Conservation (phyloP, 1,140 invertebrate genomes). For the Microplitis demolitor region DNA sequence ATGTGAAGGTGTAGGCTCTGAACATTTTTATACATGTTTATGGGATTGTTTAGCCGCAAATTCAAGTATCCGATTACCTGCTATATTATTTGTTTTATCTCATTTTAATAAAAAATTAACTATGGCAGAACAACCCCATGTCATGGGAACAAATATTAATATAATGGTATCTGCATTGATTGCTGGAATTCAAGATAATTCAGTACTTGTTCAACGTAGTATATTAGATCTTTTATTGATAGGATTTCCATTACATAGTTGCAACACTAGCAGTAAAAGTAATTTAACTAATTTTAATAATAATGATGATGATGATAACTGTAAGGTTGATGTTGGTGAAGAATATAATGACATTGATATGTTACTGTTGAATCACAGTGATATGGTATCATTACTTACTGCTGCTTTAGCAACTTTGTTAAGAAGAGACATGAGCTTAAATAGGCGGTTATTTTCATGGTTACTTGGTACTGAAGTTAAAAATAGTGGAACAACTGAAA, state of each 20-base stretch:
- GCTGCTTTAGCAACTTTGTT: slow-evolving; percentile 84
- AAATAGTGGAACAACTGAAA: slow-evolving; percentile 25
- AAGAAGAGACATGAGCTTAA: slow-evolving; percentile 90
- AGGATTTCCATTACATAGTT: slow-evolving; percentile 87
- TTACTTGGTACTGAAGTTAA: slow-evolving; percentile 76
- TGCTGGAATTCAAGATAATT: slow-evolving; percentile 78
- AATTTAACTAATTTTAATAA: too few relatives aligned
- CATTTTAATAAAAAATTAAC: slow-evolving; percentile 83
- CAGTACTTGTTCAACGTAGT: slow-evolving; percentile 85
- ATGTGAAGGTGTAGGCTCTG: slow-evolving; percentile 77
- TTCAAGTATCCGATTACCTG: slow-evolving; percentile 82
- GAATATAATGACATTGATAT: too few relatives aligned
- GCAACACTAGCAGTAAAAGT: slow-evolving; percentile 29
- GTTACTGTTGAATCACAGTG: slow-evolving; percentile 70
- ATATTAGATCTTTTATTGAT: slow-evolving; percentile 83
- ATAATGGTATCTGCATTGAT: slow-evolving; percentile 80
- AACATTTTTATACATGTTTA: slow-evolving; percentile 85
- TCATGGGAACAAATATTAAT: slow-evolving; percentile 86
- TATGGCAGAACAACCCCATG: slow-evolving; percentile 84
- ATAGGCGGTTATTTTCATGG: slow-evolving; percentile 85
- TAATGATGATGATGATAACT: too few relatives aligned
- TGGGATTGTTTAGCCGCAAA: slow-evolving; percentile 88
- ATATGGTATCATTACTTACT: slow-evolving; percentile 79
- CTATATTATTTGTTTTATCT: slow-evolving; percentile 78
- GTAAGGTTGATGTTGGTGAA: too few relatives aligned